These are phyloP conservation scores for Tetraodon nigroviridis DNA, from an alignment of 2,113 vertebrate species.

Conservation along the genomic window DNA sequence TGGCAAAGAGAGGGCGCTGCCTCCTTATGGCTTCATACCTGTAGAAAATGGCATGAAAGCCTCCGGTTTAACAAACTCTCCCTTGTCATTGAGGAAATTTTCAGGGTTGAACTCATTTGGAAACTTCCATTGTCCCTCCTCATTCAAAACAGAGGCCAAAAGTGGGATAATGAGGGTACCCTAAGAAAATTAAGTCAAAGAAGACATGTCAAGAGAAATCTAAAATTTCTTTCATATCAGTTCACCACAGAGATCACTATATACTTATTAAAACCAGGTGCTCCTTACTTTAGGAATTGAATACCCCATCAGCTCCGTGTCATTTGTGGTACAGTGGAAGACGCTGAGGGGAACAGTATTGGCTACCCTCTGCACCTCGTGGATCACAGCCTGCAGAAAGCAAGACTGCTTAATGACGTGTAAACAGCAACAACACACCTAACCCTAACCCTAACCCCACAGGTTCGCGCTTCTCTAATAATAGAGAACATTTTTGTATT, in stretches of 20 bases:
- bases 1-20: too few relatives aligned
- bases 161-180: slow-evolving; percentile 60
- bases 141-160: slow-evolving; percentile 47
- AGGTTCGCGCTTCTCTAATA: too few relatives aligned
- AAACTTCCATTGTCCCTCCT: slow-evolving; percentile 70
- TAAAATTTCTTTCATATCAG: neutral
- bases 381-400: slow-evolving; percentile 60
- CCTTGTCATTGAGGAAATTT: slow-evolving; percentile 65
- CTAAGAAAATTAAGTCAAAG: slow-evolving; percentile 27
- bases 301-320: slow-evolving; percentile 67
- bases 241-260: neutral
- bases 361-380: slow-evolving; percentile 65
- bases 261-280: too few relatives aligned
- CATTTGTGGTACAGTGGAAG: slow-evolving; percentile 50
- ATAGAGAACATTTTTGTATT: too few relatives aligned
- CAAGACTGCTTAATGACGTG: neutral
- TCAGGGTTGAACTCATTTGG: slow-evolving; percentile 68
- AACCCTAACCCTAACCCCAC: too few relatives aligned
- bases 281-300: slow-evolving; percentile 62
- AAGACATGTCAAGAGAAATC: neutral
- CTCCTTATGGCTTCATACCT: slow-evolving; percentile 23
- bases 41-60: slow-evolving; percentile 67
- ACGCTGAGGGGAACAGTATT: slow-evolving; percentile 62
- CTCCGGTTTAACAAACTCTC: slow-evolving; percentile 65
- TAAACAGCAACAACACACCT: neutral